Evolutionary conservation across 2,888 invertebrate genomes (phyloP).

Genomic region (Ashinkailepas kermadecensis): DNA sequence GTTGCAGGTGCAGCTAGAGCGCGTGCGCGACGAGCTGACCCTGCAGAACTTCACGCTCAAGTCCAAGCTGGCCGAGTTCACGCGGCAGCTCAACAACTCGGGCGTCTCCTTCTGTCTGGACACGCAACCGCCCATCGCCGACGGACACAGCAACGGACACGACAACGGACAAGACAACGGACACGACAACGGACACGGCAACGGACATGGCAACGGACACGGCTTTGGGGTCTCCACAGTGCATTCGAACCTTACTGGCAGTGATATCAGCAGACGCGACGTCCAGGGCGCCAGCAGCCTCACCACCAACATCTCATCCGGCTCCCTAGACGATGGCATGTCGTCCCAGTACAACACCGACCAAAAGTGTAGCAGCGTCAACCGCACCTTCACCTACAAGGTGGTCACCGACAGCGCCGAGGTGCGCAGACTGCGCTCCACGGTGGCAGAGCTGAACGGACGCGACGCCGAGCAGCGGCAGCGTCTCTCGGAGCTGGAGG

Average conservation of each 20-base stretch:
- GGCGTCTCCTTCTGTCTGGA: slow-evolving; percentile 37
- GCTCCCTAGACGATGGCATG: slow-evolving; percentile 26
- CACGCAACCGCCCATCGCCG: slow-evolving; percentile 29
- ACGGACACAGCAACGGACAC: too few species aligned
- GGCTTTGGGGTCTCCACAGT: too few species aligned
- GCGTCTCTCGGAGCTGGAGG: slow-evolving; percentile 36
- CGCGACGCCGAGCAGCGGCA: slow-evolving; percentile 37
- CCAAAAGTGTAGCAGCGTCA: slow-evolving; percentile 25
- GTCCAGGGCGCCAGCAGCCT: neutral
- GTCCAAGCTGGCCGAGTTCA: slow-evolving; percentile 37
- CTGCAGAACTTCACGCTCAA: slow-evolving; percentile 39
- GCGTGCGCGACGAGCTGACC: slow-evolving; percentile 38
- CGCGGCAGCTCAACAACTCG: slow-evolving; percentile 36
- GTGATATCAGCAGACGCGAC: neutral
- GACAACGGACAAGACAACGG: neutral
- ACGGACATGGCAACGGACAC: too few species aligned
- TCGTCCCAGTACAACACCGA: slow-evolving; percentile 34
- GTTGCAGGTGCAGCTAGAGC: slow-evolving; percentile 38
- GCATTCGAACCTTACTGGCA: too few species aligned
- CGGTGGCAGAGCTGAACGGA: slow-evolving; percentile 30
- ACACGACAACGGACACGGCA: too few species aligned
- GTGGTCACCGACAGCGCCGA: slow-evolving; percentile 31
- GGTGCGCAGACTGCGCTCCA: slow-evolving; percentile 28
- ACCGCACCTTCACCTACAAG: slow-evolving; percentile 39
- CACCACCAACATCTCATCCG: slow-evolving; percentile 23